Base-by-base conservation (phyloP, 1,140 invertebrate species). In the Lepidurus packardi region DNA sequence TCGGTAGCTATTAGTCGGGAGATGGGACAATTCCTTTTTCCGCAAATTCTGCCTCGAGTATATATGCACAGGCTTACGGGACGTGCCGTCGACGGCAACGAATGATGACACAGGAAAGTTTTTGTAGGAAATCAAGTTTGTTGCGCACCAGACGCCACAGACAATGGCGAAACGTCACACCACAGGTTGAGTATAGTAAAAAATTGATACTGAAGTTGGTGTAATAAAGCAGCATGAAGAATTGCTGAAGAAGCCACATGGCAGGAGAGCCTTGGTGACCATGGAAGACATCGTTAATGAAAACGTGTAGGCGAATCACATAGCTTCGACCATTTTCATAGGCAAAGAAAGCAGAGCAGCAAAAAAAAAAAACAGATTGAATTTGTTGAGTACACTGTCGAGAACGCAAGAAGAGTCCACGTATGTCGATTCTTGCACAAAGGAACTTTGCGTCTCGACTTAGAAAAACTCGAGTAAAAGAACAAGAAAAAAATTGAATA, bases 171-270 rank as follows among this genome's bases (percentile, higher is more conserved):
- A 89, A 89, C 7, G 88, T 88, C 65, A 87, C 85, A 1, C 88
- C 88, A 80, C 87, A 89, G 84, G 88, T 87, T 0, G 87, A 86
- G 81, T 89, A 89, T 6, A 89, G 82, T 5, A 89, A 82, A 80
- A 89, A 89, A 82, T 89, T 89, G 78, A 89, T 88, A 82, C 87
- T 88, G 82, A 89, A 89, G 81, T 89, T 88, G 6, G 88, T 89
- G 81, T 89, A 89, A 80, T 88, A 88, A 0, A 89, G 83, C 2
- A 89, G 83, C 88, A 89, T 89, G 78, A 87, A 88, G 76, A 88
- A 86, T 79, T 89, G 88, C 73, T 89, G 88, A 7, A 88, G 79
- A 81, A 88, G 87, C 85, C 86, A 87, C 1, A 89, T 82, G n/a
- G 85, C 80, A 2, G 83, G 80, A 0, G 86, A 86, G 24, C 84